Base-by-base conservation (phyloP, 2,888 invertebrate genomes). In the Diloba caeruleocephala region DNA sequence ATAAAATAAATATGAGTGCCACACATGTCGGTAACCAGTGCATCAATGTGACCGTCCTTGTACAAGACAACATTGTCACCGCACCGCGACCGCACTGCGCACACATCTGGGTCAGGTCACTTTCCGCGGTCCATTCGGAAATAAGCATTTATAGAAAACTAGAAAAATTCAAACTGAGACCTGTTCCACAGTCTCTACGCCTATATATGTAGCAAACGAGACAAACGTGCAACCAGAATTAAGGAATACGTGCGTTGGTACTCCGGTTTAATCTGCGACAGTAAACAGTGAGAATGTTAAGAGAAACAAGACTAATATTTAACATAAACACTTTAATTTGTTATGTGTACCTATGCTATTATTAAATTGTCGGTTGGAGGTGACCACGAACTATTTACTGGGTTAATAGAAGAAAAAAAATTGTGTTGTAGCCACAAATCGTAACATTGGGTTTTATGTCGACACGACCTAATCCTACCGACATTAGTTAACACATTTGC, bases 21-120 rank as follows among this genome's bases (percentile, higher is more conserved):
- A 77, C 65, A 71, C 74, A 76, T 70, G 73, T 76, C 75, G 42
- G 66, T 53, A 73, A 76, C 70, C 76, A 73, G 81, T 74, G 78
- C 78, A 84, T 84, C 85, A 89, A 89, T 90, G 89, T 78, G 75
- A 81, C 79, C 81, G 89, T 87, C 90, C 90, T 90, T 91, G 91
- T 76, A 71, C 73, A 59, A 76, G 76, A 71, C 82, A 67, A 81
- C 84, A 81, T 77, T 71, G 78, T 77, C 73, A 76, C 80, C 62
- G 70, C 63, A 72, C 78, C 56, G 61, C 64, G 58, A 41, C 38
- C 59, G 59, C 74, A 75, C 75, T 65, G 71, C 72, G 69, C 64
- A 73, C 75, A 78, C 79, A 83, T 78, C 77, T 82, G 79, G 81
- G 78, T 83, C 83, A 81, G 67, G 49, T 72, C 71, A 73, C 78